A percentile compares a stretch with the other conserved stretches of the same genome.
These are phyloP conservation scores for Spinibarbus caldwelli DNA, from an alignment of 2,797 vertebrate species.

Conservation along the genomic window DNA sequence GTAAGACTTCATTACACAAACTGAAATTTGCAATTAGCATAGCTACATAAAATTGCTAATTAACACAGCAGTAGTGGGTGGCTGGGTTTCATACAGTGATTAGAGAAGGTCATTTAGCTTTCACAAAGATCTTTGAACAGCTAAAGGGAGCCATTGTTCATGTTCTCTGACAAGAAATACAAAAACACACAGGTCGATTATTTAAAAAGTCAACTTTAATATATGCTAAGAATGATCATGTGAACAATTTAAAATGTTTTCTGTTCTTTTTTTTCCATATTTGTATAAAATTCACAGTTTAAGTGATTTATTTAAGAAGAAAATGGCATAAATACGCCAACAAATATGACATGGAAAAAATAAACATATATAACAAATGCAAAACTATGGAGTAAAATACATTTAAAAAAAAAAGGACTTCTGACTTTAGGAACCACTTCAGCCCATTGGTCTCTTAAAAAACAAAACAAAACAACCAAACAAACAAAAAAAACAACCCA, in stretches of 20 bases:
- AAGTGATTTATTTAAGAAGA: constrained; percentile 62
- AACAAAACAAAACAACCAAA: neutral
- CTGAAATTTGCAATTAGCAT: constrained; percentile 35
- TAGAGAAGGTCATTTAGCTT: constrained; percentile 12
- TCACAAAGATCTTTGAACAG: constrained; percentile 8
- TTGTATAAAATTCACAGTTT: constrained; percentile 77
- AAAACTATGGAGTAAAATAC: constrained; percentile 41
- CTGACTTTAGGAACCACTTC: constrained; percentile 36
- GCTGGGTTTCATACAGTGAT: constrained; percentile 26
- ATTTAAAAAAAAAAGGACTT: constrained; percentile 31
- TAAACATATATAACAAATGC: constrained; percentile 24
- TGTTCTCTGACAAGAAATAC: neutral
- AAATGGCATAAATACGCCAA: constrained; percentile 69
- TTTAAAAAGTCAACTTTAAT: constrained; percentile 75
- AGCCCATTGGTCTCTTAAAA: constrained; percentile 38
- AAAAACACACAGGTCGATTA: constrained; percentile 10
- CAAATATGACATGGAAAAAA: constrained; percentile 45
- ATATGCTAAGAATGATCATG: constrained; percentile 67
- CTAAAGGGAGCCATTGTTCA: constrained; percentile 1
- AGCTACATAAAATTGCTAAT: constrained; percentile 33
- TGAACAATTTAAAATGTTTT: constrained; percentile 60
- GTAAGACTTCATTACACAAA: constrained; percentile 45
- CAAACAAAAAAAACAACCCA: neutral
- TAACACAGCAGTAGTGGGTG: neutral
- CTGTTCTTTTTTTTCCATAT: constrained; percentile 55